phyloP scores from a whole-genome alignment of 2,113 vertebrate species.

The Anoplopoma fimbria region DNA sequence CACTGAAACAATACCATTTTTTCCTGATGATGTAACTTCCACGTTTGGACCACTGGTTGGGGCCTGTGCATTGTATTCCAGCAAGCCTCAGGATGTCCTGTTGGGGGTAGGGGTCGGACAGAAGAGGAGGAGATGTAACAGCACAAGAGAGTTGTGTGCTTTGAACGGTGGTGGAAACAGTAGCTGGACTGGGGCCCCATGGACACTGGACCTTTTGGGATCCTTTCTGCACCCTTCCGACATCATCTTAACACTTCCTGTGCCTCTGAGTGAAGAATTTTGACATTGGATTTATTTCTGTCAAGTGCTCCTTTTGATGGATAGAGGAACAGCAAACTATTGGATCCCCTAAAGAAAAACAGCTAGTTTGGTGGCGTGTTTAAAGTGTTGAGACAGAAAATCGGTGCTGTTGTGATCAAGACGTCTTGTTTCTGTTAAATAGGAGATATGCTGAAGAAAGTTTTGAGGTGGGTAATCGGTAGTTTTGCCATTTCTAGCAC shows the following conservation, averaged over 20 bases:
- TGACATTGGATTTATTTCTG: slow-evolving; percentile 18
- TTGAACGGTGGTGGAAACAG: slow-evolving; percentile 58
- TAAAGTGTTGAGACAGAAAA: not conserved
- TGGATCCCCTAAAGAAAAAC: not conserved
- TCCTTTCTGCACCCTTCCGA: not conserved
- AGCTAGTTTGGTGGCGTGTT: not conserved
- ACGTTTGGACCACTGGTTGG: slow-evolving; percentile 86
- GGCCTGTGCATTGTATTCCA: slow-evolving; percentile 92
- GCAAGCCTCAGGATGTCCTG: slow-evolving; percentile 98
- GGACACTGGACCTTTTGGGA: slow-evolving; percentile 13
- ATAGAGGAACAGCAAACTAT: not conserved
- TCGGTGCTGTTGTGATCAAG: not conserved
- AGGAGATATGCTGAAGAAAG: not conserved
- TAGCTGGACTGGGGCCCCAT: slow-evolving; percentile 24
- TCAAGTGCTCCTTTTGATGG: not conserved
- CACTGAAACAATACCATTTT: slow-evolving; percentile 85
- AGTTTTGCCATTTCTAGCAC: not conserved
- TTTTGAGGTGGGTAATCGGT: slow-evolving; percentile 49
- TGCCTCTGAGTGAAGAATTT: not conserved
- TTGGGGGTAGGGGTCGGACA: slow-evolving; percentile 84
- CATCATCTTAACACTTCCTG: not conserved
- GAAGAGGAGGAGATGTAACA: slow-evolving; percentile 62
- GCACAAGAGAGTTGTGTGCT: slow-evolving; percentile 33
- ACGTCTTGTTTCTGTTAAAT: not conserved
- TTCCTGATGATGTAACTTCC: slow-evolving; percentile 86